Evolutionary conservation across 2,113 vertebrate genomes (phyloP), one percentile per base, ranked within the genome.

Genomic region (Rostratula benghalensis): DNA sequence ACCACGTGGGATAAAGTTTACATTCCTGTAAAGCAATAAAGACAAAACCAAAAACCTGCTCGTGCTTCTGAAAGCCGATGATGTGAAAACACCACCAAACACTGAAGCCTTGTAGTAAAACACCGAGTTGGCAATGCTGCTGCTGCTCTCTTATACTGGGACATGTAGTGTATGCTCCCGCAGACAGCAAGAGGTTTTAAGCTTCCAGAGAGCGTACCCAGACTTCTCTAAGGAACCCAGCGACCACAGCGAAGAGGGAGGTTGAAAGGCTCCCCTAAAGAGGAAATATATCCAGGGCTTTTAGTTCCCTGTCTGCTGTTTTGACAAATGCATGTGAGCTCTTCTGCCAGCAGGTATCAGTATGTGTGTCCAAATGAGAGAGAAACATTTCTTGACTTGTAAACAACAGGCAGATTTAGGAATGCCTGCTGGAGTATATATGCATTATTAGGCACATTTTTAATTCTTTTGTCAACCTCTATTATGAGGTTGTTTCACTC

Each of bases 341-440:
- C 46, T 87, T 94, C 96, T 89, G 77, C 95, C 92, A 92, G 90
- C 56, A 94, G 87, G 71, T 83, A 93, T 64, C 86, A 71, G 46
- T 60, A 64, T 57, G 35, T 87, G 85, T 71, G 83, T 87, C 86
- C 90, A 93, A 92, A 94, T 89, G 90, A 83, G 83, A 87, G 73
- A 92, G 86, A 94, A 87, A 93, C 45, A 65, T 87, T 92, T 93
- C 79, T 53, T 15, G 71, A 16, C 69, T 82, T 5, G 8, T 14
- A 92, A 92, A 53, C 0, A 24, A 85, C 85, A 77, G 46, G 57
- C 73, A 61, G 71, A 48, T 94, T 92, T 81, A 93, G 37, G 79
- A 75, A 93, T 71, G 90, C 46, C 83, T 81, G 41, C 50, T 90
- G 68, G 60, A 90, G 73, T 63, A 51, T 60, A 24, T 67, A 64